Evolutionary conservation across 2,113 vertebrate genomes (phyloP).

Genomic region (Corydoras maculifer): DNA sequence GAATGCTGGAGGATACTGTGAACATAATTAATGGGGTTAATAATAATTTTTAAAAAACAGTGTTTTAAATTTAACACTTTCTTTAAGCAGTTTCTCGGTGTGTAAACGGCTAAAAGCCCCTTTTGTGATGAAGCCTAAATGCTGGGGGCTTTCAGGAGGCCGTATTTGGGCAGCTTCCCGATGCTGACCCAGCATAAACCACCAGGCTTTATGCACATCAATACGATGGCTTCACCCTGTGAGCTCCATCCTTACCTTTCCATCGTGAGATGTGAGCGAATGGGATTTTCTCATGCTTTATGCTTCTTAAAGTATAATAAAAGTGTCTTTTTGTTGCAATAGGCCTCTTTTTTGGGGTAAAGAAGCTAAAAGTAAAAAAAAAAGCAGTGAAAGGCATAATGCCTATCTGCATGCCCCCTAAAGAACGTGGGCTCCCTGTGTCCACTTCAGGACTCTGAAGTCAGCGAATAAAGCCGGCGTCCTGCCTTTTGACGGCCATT

Average conservation of each 20-base stretch:
- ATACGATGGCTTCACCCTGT: background rate
- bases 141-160: background rate
- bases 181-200: background rate
- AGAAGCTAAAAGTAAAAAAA: background rate
- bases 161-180: no score
- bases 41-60: no score
- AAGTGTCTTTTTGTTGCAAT: background rate
- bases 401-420: constrained; percentile 31
- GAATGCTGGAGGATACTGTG: no score
- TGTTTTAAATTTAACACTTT: no score
- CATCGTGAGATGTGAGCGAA: background rate
- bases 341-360: background rate
- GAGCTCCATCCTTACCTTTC: background rate
- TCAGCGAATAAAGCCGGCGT: constrained; percentile 33
- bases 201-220: background rate
- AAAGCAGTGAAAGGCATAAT: constrained; percentile 30
- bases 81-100: background rate
- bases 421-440: constrained; percentile 28
- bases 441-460: constrained; percentile 33
- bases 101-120: background rate
- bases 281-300: background rate
- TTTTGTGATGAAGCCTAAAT: background rate
- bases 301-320: background rate
- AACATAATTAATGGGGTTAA: no score
- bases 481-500: constrained; percentile 30